Evolutionary conservation across 35 echinoderm and acorn worm species (phyloP).

Genomic region (Heliocidaris tuberculata): DNA sequence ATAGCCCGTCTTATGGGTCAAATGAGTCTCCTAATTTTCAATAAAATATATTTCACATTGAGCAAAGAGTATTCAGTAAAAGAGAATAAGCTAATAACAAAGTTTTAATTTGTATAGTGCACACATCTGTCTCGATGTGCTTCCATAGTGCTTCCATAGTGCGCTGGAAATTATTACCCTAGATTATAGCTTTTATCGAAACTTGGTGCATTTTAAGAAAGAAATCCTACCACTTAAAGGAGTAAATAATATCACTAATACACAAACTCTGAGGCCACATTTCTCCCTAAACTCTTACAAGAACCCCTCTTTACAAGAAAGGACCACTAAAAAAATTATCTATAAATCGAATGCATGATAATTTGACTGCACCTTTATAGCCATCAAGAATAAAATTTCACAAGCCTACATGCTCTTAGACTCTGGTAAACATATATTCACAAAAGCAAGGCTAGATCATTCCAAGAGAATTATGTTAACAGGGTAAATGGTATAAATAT

Average conservation of each 20-base stretch:
- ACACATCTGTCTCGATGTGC: not conserved
- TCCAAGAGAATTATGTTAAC: not conserved
- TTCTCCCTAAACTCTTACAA: not conserved
- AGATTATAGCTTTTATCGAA: not conserved
- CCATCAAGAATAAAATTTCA: too few relatives aligned
- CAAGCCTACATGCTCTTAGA: not conserved
- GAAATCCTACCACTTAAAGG: not conserved
- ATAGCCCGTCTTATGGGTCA: too few relatives aligned
- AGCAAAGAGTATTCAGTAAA: not conserved
- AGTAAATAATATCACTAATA: not conserved
- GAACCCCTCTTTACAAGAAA: not conserved
- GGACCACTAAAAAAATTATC: not conserved
- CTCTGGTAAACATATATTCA: not conserved
- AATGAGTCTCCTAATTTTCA: too few relatives aligned
- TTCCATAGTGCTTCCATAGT: not conserved
- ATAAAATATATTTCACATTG: not conserved
- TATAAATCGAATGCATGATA: not conserved
- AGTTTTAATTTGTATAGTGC: not conserved
- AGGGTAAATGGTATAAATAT: not conserved
- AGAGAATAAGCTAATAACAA: too few relatives aligned
- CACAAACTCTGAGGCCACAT: not conserved
- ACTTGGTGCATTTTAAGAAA: not conserved
- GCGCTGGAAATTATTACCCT: not conserved
- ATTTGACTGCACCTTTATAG: not conserved
- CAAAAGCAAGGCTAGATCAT: not conserved